A percentile compares a stretch with the other conserved stretches of the same genome.
These are phyloP conservation scores for Acronicta aceris DNA, from an alignment of 2,888 invertebrate genomes.

Conservation along the genomic window DNA sequence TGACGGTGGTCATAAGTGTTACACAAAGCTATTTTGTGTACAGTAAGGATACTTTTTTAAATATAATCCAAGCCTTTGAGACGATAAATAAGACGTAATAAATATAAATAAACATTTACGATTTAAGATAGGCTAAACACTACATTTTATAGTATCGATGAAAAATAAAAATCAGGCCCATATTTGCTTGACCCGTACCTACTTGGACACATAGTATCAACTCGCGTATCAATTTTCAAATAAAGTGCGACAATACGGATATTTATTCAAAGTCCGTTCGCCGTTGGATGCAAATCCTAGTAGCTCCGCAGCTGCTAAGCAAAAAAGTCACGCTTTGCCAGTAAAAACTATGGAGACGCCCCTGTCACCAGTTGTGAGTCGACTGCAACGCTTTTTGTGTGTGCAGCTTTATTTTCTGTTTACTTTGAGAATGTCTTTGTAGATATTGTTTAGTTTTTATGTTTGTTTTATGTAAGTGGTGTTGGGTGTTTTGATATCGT, in stretches of 20 bases:
- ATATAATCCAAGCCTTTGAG: no score
- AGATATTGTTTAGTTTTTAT: neutral
- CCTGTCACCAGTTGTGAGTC: constrained; percentile 46
- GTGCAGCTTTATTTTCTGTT: constrained; percentile 55
- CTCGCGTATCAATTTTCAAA: constrained; percentile 38
- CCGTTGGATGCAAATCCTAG: constrained; percentile 69
- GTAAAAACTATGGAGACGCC: constrained; percentile 69
- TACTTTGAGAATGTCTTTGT: constrained; percentile 28
- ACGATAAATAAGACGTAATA: no score
- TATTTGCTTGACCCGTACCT: neutral
- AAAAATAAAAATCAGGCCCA: no score
- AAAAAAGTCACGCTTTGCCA: constrained; percentile 72
- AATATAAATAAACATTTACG: no score
- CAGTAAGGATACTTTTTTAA: no score
- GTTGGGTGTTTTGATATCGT: neutral
- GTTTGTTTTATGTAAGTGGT: constrained; percentile 11
- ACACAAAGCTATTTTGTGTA: no score
- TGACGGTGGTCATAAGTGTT: no score
- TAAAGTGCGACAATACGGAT: constrained; percentile 49
- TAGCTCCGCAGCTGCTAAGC: constrained; percentile 61
- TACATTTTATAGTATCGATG: no score
- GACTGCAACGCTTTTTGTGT: constrained; percentile 52
- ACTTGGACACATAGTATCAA: constrained; percentile 19
- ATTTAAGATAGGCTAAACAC: no score
- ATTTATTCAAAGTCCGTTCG: constrained; percentile 61